Base-by-base conservation (phyloP, 2,797 vertebrate species). In the Ctenopoma kingsleyae region DNA sequence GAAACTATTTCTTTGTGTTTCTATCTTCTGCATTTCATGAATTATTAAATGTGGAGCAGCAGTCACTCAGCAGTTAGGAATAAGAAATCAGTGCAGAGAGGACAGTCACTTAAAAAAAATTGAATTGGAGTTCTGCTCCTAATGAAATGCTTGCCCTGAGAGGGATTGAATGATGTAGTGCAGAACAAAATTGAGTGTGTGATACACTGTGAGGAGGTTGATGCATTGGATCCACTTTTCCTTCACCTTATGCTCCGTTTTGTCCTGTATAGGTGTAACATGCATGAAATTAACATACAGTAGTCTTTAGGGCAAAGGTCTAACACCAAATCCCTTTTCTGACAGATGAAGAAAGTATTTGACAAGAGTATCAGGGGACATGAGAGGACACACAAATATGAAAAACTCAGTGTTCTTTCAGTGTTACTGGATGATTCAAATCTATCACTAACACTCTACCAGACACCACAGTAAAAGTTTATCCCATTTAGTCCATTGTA, bases 1-100 rank as follows among this genome's bases (percentile, higher is more conserved):
- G 41, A 48, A 65, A 79, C 20, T 48, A 58, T 78, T 69, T 6
- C 32, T 58, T 58, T 72, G 41, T 52, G 50, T 71, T 63, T 58
- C 55, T 17, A 68, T 65, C 47, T 71, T 77, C 20, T 75, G 64
- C 23, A 20, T 77, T 71, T 75, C 65, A 79, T 87, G 62, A 85
- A 81, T 84, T 82, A 79, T 82, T 87, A 65, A 88, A 80, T 59
- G 49, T 41, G 20, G 35, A 65, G 72, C 76, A 71, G 70, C 67
- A 85, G 62, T 76, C 76, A 68, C 61, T 75, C 69, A 65, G 67
- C 66, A 76, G 70, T 69, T 48, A 66, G 56, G 61, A 72, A 80
- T 53, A 67, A 70, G 43, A 71, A 83, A 76, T 81, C 56, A 65
- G 56, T 10, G 22, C 65, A 75, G 52, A 54, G 64, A 67, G 58